Conservation (phyloP, 1,140 invertebrate genomes). For the Brachionus asplanchnoidis region DNA sequence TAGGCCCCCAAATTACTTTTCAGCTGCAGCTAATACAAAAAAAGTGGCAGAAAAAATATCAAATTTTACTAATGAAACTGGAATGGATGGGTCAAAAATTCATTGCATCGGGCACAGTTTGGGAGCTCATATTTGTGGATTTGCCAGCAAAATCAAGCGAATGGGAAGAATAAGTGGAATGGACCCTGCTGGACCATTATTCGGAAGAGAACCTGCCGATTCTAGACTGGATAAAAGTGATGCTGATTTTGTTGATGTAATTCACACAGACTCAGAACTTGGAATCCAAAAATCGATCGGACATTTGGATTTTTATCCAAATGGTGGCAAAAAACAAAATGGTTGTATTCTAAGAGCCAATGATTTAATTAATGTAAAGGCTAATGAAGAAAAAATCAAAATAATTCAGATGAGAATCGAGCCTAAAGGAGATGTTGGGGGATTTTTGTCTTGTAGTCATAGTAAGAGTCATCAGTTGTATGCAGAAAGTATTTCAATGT, state of each 20-base stretch:
- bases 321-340: constrained; percentile 60
- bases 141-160: constrained; percentile 76
- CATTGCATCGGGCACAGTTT: constrained; percentile 86
- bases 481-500: constrained; percentile 10
- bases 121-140: constrained; percentile 77
- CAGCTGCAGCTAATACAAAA: constrained; percentile 67
- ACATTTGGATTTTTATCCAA: constrained; percentile 54
- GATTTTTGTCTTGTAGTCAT: neutral
- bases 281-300: constrained; percentile 58
- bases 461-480: neutral
- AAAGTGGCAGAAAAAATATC: constrained; percentile 76
- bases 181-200: constrained; percentile 86
- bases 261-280: constrained; percentile 77
- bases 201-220: constrained; percentile 71
- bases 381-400: neutral
- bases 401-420: neutral
- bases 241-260: constrained; percentile 83
- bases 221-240: constrained; percentile 79
- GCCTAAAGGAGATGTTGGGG: neutral
- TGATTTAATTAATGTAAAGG: neutral
- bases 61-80: constrained; percentile 55
- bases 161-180: constrained; percentile 73
- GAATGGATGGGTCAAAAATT: constrained; percentile 43
- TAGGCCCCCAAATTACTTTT: constrained; percentile 60
- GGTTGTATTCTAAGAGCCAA: neutral